phyloP scores from a whole-genome alignment of 2,113 vertebrate genomes.

The Atlantisia rogersi region DNA sequence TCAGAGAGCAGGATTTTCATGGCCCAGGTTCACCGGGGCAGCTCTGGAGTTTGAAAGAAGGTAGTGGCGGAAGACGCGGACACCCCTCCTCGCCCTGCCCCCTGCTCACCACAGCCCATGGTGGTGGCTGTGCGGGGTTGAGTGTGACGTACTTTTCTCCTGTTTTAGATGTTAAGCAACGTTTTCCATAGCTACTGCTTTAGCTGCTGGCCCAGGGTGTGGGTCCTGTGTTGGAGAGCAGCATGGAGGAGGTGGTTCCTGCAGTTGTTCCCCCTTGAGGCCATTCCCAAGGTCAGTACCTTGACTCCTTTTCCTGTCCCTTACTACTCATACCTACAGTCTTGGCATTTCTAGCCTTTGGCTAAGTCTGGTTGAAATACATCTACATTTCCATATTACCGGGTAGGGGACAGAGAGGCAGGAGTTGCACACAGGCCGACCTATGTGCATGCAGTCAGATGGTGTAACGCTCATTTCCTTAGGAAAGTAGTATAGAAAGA shows the following conservation, averaged over 20 bases:
- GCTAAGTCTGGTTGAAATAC: not conserved
- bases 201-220: not conserved
- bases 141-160: not conserved
- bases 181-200: not conserved
- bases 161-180: not conserved
- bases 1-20: not conserved
- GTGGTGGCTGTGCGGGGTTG: not conserved
- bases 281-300: not conserved
- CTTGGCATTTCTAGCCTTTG: not conserved
- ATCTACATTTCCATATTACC: not conserved
- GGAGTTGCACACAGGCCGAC: not conserved
- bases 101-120: not conserved
- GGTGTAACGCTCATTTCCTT: not conserved
- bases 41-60: not conserved
- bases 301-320: not conserved
- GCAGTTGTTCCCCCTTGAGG: not conserved
- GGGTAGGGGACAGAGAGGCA: not conserved
- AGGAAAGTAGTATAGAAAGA: not conserved
- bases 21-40: not conserved
- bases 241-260: not conserved
- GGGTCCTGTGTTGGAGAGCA: not conserved
- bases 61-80: not conserved
- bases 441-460: not conserved
- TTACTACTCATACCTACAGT: not conserved
- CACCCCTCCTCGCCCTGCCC: fast-evolving